A percentile compares a stretch with the other conserved stretches of the same genome.
Evolutionary conservation across 92 coral and sea anemone genomes (phyloP).

Genomic region (Phenganax marumi): DNA sequence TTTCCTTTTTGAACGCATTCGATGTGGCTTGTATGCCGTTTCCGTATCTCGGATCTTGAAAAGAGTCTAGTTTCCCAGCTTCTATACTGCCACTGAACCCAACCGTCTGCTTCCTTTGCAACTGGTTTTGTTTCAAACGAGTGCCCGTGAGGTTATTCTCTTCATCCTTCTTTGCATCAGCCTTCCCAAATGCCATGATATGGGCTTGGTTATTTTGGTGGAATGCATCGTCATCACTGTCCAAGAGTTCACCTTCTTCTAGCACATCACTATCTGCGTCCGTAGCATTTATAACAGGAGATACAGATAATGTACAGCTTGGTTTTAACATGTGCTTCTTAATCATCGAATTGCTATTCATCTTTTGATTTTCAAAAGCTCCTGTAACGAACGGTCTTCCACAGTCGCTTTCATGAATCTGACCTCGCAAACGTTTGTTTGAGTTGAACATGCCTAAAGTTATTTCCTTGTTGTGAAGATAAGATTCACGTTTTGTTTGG

Average conservation of each 20-base stretch:
- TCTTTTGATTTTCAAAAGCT: too few species aligned
- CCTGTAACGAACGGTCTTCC: background rate
- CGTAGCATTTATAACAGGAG: background rate
- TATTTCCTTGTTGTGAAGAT: background rate
- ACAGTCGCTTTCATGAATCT: background rate
- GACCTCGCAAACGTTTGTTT: too few species aligned
- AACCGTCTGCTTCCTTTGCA: too few species aligned
- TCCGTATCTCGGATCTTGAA: background rate
- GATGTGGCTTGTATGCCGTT: background rate
- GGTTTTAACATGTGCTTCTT: background rate
- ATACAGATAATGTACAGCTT: background rate
- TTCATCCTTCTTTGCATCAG: background rate
- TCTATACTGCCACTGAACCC: too few species aligned
- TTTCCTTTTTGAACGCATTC: too few species aligned
- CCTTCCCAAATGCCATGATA: background rate
- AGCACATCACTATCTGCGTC: background rate
- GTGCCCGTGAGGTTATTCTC: too few species aligned
- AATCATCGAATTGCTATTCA: background rate
- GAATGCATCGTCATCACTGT: conserved; percentile 3
- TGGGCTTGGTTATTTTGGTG: background rate
- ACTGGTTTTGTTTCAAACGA: too few species aligned
- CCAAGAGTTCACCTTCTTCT: conserved; percentile 34
- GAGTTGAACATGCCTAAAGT: too few species aligned
- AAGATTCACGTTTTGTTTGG: background rate
- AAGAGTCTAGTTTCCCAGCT: too few species aligned